phyloP scores from a whole-genome alignment of 2,797 vertebrate species.

The Cyclopterus lumpus region DNA sequence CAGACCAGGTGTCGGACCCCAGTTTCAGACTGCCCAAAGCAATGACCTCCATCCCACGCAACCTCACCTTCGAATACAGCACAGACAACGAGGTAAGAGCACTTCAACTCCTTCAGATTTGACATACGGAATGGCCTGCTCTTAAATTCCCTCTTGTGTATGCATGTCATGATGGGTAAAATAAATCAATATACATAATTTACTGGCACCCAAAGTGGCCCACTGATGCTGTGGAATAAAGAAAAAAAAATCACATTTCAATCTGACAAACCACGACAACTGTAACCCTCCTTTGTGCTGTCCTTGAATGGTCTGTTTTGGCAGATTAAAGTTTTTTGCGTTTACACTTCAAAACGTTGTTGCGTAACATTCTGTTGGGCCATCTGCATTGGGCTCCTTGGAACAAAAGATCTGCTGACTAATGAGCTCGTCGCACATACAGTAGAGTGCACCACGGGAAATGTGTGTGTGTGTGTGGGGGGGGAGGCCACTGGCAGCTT shows the following conservation, averaged over 20 bases:
- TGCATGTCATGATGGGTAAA: no score
- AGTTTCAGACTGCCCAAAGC: slow-evolving; percentile 76
- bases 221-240: background rate
- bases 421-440: slow-evolving; percentile 43
- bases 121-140: background rate
- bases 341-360: slow-evolving; percentile 26
- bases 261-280: background rate
- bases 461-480: slow-evolving; percentile 15
- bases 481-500: slow-evolving; percentile 32
- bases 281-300: background rate
- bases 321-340: slow-evolving; percentile 25
- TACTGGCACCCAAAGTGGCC: no score
- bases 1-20: slow-evolving; percentile 80
- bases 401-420: slow-evolving; percentile 68
- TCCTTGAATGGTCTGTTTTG: background rate
- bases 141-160: no score
- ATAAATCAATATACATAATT: background rate
- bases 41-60: slow-evolving; percentile 84
- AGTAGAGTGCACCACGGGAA: background rate
- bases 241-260: background rate
- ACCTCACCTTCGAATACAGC: slow-evolving; percentile 80
- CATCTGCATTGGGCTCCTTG: slow-evolving; percentile 53
- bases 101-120: background rate
- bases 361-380: slow-evolving; percentile 61
- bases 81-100: slow-evolving; percentile 77